These are phyloP conservation scores for Pseudomugil tenellus DNA, from an alignment of 2,797 vertebrate genomes.

Conservation along the genomic window DNA sequence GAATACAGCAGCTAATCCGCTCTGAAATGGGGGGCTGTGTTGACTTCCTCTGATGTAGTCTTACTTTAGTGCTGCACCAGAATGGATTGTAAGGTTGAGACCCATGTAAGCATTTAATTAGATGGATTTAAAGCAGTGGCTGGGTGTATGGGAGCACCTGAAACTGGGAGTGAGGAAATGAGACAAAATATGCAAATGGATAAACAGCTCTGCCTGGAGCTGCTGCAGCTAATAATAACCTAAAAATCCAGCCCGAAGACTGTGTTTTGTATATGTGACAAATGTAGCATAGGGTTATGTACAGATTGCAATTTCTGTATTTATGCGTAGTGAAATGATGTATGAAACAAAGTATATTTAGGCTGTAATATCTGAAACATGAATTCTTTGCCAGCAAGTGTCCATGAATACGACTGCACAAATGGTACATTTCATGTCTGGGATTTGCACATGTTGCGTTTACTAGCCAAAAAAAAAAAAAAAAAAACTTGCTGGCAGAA, in stretches of 20 bases:
- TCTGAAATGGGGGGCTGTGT: slow-evolving; percentile 25
- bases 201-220: slow-evolving; percentile 25
- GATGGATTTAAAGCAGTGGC: slow-evolving; percentile 29
- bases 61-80: slow-evolving; percentile 12
- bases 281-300: no score
- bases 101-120: slow-evolving; percentile 10
- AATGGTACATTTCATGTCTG: no score
- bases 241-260: slow-evolving; percentile 1
- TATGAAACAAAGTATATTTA: no score
- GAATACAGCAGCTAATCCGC: slow-evolving; percentile 51
- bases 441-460: no score
- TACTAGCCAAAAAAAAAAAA: no score
- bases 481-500: no score
- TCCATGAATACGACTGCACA: no score
- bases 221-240: slow-evolving; percentile 36
- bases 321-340: no score
- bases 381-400: no score
- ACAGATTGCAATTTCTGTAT: background rate
- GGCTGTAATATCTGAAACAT: no score
- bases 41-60: slow-evolving; percentile 25
- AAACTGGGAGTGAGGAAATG: slow-evolving; percentile 19
- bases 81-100: slow-evolving; percentile 9
- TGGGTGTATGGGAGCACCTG: slow-evolving; percentile 8
- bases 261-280: slow-evolving; percentile 16
- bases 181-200: slow-evolving; percentile 36